These are phyloP conservation scores for Cephalotes varians DNA, from an alignment of 2,888 invertebrate species.

Conservation along the genomic window DNA sequence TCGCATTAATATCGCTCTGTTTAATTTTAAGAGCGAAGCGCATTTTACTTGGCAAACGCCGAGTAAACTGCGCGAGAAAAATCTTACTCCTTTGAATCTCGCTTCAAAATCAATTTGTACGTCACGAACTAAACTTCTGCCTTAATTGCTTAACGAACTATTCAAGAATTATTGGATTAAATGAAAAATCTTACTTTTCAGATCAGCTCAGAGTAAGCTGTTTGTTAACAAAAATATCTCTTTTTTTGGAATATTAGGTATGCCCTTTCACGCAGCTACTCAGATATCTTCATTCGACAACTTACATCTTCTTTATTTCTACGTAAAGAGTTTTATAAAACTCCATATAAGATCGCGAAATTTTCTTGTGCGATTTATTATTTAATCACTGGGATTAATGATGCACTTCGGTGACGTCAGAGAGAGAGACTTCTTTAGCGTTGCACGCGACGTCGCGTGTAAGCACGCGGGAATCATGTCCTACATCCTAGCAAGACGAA, in stretches of 20 bases:
- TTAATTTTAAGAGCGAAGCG: constrained; percentile 42
- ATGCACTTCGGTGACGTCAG: constrained; percentile 73
- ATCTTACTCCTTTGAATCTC: background rate
- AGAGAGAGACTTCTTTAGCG: constrained; percentile 57
- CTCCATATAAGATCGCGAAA: constrained; percentile 15
- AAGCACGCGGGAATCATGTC: constrained; percentile 61
- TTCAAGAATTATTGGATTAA: background rate
- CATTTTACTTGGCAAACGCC: background rate
- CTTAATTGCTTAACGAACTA: background rate
- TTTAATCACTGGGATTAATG: constrained; percentile 70
- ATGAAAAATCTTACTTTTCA: background rate
- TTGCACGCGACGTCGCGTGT: constrained; percentile 80
- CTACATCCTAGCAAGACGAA: constrained; percentile 70
- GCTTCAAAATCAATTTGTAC: background rate
- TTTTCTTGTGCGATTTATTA: constrained; percentile 56
- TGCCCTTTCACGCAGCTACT: background rate
- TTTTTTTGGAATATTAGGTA: background rate
- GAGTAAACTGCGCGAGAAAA: background rate
- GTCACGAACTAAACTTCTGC: background rate
- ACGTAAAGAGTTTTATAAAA: background rate
- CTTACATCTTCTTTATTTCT: background rate
- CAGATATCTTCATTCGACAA: background rate
- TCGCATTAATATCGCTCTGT: constrained; percentile 45
- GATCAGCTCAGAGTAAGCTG: background rate
- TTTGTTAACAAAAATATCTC: background rate